Percentiles rank a stretch among this genome's conserved stretches.
Conservation (phyloP, 2,797 vertebrate species). For the Oceanodroma leucorhoa region DNA sequence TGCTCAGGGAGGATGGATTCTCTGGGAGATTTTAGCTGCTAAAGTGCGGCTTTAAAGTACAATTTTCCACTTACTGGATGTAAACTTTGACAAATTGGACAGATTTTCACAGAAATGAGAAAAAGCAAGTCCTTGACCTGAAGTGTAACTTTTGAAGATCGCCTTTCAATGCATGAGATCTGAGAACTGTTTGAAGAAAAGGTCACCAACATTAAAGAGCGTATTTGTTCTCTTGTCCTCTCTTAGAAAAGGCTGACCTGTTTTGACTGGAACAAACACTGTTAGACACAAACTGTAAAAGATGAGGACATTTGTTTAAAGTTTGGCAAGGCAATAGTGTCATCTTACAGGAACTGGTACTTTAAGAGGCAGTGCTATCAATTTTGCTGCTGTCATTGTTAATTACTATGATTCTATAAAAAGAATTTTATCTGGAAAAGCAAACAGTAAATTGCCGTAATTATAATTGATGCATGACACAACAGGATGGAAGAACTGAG, state of each 20-base stretch:
- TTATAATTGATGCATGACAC: slow-evolving; percentile 23
- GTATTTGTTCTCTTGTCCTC: not conserved
- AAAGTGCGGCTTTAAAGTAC: not conserved
- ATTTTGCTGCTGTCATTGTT: not conserved
- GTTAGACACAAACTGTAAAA: not conserved
- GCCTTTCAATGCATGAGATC: not conserved
- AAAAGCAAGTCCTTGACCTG: not conserved
- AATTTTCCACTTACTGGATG: not conserved
- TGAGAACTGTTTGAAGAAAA: slow-evolving; percentile 30
- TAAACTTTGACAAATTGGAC: not conserved
- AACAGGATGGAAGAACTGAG: not conserved
- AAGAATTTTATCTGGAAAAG: slow-evolving; percentile 25
- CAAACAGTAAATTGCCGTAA: slow-evolving; percentile 13
- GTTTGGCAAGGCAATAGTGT: not conserved
- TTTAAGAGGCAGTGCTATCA: not conserved
- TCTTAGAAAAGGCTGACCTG: not conserved
- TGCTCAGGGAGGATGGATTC: not conserved
- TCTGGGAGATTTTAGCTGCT: not conserved
- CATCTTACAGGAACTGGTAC: not conserved
- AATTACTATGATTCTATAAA: slow-evolving; percentile 3
- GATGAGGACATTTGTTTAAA: not conserved
- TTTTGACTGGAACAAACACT: not conserved
- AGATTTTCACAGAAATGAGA: not conserved
- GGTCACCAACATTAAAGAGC: not conserved
- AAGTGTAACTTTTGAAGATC: not conserved